Base-by-base conservation (phyloP, 2,113 vertebrate species). In the Silurus meridionalis region DNA sequence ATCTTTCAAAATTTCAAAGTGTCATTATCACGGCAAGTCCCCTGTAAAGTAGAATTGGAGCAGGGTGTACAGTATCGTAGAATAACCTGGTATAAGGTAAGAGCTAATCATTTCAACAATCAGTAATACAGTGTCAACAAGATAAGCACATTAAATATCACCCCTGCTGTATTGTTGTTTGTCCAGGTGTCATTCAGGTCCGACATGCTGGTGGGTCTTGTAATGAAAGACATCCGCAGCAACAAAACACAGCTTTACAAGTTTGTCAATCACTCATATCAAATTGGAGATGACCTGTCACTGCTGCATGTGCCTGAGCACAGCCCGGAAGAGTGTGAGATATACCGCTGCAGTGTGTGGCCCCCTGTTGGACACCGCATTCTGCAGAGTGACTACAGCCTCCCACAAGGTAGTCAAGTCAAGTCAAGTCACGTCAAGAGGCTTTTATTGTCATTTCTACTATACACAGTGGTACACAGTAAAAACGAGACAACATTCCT, bases 81-180 rank as follows among this genome's bases (percentile, higher is more conserved):
- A 78, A 85, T 90, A 25, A 84, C 21, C 55, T 90, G 89, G 89
- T 90, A 90, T 75, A 89, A 89, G 89, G 89, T 90, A 77, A 9
- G 79, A 37, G 53, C 23, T 78, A 15, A 58, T 58, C 17, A 58
- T 55, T 60, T 58, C 28, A 61, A 23, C 28, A 46, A 37, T 67
- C 13, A 78, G 23, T 53, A 57, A 21, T 57, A 46, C 37, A 61
- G 15, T 21, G 1, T 4, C 6, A 66, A 8, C 9, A 66, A 37
- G 7, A 48, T 19, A 75, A n/a, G 57, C 7, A 71, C 2, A 58
- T 63, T 63, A 60, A 85, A 77, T 50, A 53, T 66, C 15, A 21
- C 15, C 19, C 15, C 1, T 28, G 8, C 48, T 63, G 57, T 21
- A 37, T 72, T 14, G 0, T 80, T 80, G 15, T 82, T 11, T 58